Evolutionary conservation across 2,888 invertebrate genomes (phyloP).

Genomic region (Lathronympha strigana): DNA sequence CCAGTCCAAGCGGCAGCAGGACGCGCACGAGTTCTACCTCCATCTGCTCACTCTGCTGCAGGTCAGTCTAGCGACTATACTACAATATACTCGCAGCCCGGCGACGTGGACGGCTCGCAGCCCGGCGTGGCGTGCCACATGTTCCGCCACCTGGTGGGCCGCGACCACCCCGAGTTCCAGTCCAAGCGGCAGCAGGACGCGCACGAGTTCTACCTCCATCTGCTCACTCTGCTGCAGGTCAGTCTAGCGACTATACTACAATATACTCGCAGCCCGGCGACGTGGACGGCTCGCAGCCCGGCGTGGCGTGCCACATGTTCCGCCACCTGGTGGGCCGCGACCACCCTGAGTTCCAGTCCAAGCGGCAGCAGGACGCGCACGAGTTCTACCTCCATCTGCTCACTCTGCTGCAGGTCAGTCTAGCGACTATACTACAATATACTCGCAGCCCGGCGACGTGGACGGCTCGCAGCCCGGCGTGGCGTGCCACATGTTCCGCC

Average conservation of each 20-base stretch:
- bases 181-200: conserved; percentile 98
- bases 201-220: conserved; percentile 96
- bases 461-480: too few relatives aligned
- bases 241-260: too few relatives aligned
- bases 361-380: conserved; percentile 98
- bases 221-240: conserved; percentile 74
- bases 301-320: conserved; percentile 88
- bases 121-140: conserved; percentile 94
- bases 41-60: conserved; percentile 92
- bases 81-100: too few relatives aligned
- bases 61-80: conserved; percentile 67
- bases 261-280: too few relatives aligned
- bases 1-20: conserved; percentile 97
- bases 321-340: conserved; percentile 95
- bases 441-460: too few relatives aligned
- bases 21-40: conserved; percentile 98
- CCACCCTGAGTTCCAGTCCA: conserved; percentile 96
- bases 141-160: conserved; percentile 96
- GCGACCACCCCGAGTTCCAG: conserved; percentile 96
- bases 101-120: too few relatives aligned
- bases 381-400: conserved; percentile 97
- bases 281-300: conserved; percentile 8
- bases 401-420: conserved; percentile 87
- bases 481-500: conserved; percentile 95
- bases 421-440: too few relatives aligned